phyloP scores from a whole-genome alignment of 1,140 invertebrate species.

The Globodera rostochiensis region DNA sequence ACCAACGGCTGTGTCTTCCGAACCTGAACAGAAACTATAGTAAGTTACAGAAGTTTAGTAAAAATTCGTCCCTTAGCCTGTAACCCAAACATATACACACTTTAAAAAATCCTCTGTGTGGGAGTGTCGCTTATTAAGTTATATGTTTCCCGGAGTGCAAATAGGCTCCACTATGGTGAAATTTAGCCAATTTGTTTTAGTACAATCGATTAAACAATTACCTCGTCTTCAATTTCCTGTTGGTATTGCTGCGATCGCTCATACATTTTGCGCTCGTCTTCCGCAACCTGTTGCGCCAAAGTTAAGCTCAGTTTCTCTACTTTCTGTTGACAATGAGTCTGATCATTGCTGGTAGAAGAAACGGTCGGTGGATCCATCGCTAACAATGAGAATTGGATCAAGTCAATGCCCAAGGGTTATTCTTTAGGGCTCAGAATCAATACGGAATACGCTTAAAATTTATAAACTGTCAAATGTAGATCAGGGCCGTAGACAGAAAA shows the following conservation, averaged over 20 bases:
- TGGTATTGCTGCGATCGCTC: slow-evolving; percentile 46
- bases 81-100: neutral
- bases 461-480: too few relatives aligned
- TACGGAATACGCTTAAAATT: too few relatives aligned
- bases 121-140: too few relatives aligned
- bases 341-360: slow-evolving; percentile 2
- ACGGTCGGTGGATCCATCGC: neutral
- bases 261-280: slow-evolving; percentile 50
- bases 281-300: slow-evolving; percentile 44
- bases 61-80: neutral
- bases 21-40: slow-evolving; percentile 44
- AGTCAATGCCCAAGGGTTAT: neutral
- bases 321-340: neutral
- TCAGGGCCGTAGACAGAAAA: too few relatives aligned
- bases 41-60: slow-evolving; percentile 1
- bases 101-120: neutral
- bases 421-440: too few relatives aligned
- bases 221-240: slow-evolving; percentile 55
- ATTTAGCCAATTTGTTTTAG: too few relatives aligned
- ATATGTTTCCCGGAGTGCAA: too few relatives aligned
- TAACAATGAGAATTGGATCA: neutral
- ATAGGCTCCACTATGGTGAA: too few relatives aligned
- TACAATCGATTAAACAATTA: slow-evolving; percentile 5
- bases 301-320: slow-evolving; percentile 29
- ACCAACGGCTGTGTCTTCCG: slow-evolving; percentile 51